Conservation (phyloP, 2,888 invertebrate genomes). For the Nudaria mundana region DNA sequence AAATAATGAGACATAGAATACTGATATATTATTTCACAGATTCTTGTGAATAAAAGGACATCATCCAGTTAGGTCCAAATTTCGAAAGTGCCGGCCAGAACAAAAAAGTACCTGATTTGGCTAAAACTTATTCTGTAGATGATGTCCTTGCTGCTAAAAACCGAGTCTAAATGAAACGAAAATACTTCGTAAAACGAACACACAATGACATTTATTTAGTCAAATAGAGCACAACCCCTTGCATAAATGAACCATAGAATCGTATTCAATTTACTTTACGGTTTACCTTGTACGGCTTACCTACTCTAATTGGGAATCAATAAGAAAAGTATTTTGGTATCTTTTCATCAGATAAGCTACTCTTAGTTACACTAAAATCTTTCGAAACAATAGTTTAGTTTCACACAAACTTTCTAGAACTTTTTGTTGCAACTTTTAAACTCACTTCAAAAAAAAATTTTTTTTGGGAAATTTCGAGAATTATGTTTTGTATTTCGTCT, state of each 20-base stretch:
- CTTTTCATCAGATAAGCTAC: no score
- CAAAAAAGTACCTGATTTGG: no score
- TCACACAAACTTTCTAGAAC: slow-evolving; percentile 23
- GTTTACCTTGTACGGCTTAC: slow-evolving; percentile 17
- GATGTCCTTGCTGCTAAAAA: no score
- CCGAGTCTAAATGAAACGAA: neutral
- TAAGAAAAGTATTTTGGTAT: slow-evolving; percentile 5
- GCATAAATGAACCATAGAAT: slow-evolving; percentile 7
- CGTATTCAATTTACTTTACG: slow-evolving; percentile 6
- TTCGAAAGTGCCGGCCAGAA: no score
- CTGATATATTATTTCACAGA: no score
- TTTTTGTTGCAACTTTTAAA: slow-evolving; percentile 8
- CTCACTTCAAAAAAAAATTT: neutral
- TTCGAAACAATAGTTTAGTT: neutral
- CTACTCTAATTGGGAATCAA: slow-evolving; percentile 11
- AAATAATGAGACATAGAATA: no score
- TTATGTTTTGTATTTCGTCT: no score
- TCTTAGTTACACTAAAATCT: no score
- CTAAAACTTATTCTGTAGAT: no score
- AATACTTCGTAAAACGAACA: neutral
- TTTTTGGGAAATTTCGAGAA: no score
- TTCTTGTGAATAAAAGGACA: no score
- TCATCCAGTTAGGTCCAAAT: no score
- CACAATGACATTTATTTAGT: neutral
- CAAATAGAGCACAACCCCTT: neutral